These are phyloP conservation scores for Linyphia triangularis DNA, from an alignment of 2,888 invertebrate species.

Conservation along the genomic window DNA sequence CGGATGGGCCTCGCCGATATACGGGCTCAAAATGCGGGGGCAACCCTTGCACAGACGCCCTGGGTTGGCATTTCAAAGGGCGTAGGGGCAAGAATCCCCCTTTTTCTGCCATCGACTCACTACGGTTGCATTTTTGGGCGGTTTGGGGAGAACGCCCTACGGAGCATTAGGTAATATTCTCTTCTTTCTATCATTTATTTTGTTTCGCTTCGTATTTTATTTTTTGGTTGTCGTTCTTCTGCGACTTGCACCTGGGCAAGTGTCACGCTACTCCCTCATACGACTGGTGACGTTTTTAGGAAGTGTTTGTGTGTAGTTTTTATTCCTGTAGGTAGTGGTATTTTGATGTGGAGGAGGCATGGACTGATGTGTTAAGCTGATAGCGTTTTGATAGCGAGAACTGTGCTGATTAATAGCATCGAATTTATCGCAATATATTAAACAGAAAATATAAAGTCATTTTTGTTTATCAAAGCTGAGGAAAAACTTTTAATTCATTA, in stretches of 20 bases:
- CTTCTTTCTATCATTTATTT: conserved; percentile 4
- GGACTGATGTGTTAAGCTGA: too few species aligned
- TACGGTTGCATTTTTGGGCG: conserved; percentile 62
- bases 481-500: too few species aligned
- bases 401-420: too few species aligned
- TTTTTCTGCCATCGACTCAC: not conserved
- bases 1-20: conserved; percentile 65
- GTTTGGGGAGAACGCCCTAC: conserved; percentile 61
- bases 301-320: not conserved
- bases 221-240: conserved; percentile 5
- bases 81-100: conserved; percentile 35
- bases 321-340: not conserved
- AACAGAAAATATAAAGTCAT: too few species aligned
- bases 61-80: conserved; percentile 61
- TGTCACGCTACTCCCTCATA: too few species aligned
- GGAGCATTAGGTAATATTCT: conserved; percentile 57
- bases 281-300: not conserved
- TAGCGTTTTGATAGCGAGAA: too few species aligned
- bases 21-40: conserved; percentile 71
- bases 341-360: not conserved
- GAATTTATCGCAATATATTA: too few species aligned
- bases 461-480: too few species aligned
- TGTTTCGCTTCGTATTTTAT: conserved; percentile 11
- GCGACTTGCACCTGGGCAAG: conserved; percentile 41
- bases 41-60: conserved; percentile 52